These are phyloP conservation scores for Serinus canaria DNA, from an alignment of 2,113 vertebrate species.

Conservation along the genomic window DNA sequence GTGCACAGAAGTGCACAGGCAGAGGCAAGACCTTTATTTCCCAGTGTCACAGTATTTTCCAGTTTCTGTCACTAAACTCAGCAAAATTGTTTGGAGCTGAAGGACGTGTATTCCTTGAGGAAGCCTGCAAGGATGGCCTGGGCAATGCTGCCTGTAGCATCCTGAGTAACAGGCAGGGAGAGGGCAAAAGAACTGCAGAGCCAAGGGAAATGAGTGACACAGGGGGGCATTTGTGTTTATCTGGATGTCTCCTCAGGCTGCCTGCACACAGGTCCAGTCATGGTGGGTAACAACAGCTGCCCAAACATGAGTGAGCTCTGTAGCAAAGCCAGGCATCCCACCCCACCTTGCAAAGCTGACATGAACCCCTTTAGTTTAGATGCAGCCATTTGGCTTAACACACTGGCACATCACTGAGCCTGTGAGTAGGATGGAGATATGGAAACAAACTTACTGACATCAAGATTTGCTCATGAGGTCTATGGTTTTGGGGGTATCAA, in stretches of 20 bases:
- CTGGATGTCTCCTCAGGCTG: not conserved
- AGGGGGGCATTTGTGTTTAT: not conserved
- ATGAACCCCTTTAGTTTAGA: not conserved
- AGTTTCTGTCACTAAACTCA: not conserved
- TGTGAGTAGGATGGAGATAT: not conserved
- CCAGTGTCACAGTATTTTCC: not conserved
- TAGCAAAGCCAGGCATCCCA: not conserved
- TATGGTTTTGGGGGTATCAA: not conserved
- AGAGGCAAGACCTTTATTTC: not conserved
- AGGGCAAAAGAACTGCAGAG: not conserved
- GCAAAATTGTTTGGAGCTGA: not conserved
- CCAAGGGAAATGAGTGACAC: not conserved
- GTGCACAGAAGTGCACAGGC: not conserved
- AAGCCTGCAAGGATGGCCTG: not conserved
- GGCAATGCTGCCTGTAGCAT: not conserved
- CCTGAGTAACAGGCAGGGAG: not conserved
- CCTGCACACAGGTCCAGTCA: not conserved
- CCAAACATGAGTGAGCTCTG: not conserved
- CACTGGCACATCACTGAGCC: not conserved
- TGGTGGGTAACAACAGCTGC: fast-evolving
- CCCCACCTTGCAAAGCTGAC: not conserved
- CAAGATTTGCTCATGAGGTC: fast-evolving
- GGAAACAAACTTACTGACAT: not conserved
- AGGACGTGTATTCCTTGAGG: not conserved
- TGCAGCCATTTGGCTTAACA: not conserved